A percentile compares a stretch with the other conserved stretches of the same genome.
phyloP scores from a whole-genome alignment of 2,888 invertebrate species.

The Acanthosepion pharaonis region DNA sequence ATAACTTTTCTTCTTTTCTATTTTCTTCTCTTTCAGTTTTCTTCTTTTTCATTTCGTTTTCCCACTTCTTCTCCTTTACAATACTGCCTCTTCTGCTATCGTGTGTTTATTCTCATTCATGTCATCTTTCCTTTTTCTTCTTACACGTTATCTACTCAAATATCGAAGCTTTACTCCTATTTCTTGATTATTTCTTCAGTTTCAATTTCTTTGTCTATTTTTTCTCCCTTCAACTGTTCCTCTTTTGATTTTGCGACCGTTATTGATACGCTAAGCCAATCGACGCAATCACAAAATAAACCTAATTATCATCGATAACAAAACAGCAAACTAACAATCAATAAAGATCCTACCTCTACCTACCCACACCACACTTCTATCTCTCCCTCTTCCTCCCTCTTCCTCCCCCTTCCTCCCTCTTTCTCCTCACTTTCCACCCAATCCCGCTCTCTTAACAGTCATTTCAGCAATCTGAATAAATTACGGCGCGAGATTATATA shows the following conservation, averaged over 20 bases:
- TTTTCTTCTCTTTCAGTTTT: neutral
- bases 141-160: neutral
- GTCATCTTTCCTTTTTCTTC: neutral
- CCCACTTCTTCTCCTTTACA: neutral
- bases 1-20: too few species aligned
- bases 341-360: neutral
- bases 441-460: neutral
- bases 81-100: neutral
- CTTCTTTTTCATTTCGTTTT: neutral
- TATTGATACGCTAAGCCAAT: neutral
- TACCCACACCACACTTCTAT: neutral
- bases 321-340: neutral
- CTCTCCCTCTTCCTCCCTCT: too few species aligned
- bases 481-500: neutral
- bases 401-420: neutral
- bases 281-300: constrained; percentile 3
- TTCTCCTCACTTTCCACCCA: neutral
- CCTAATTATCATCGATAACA: neutral
- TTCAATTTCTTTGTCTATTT: neutral
- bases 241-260: neutral
- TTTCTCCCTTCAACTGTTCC: neutral
- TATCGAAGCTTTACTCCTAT: neutral
- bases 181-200: neutral
- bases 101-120: neutral
- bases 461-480: neutral